Conservation (phyloP, 2,113 vertebrate genomes). For the Megaptera novaeangliae region DNA sequence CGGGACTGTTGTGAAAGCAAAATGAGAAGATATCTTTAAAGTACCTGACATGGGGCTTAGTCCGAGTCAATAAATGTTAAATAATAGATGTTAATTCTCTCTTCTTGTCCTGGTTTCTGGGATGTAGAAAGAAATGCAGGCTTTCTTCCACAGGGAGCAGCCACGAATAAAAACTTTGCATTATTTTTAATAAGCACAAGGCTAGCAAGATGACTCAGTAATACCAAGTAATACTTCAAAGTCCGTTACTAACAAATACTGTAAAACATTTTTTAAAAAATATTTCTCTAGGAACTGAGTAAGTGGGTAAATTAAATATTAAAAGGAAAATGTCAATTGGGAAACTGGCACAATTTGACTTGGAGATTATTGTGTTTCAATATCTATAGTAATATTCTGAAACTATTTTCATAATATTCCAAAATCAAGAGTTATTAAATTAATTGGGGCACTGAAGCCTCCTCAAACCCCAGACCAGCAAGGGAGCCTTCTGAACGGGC, state of each 20-base stretch:
- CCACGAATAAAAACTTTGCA: neutral
- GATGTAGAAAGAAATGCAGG: neutral
- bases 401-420: neutral
- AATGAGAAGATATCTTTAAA: neutral
- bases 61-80: neutral
- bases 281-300: neutral
- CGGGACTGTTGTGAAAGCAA: neutral
- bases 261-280: neutral
- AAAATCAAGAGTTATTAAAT: neutral
- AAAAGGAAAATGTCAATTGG: neutral
- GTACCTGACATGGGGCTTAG: neutral
- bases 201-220: neutral
- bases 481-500: neutral
- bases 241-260: constrained; percentile 13
- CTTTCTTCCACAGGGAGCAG: neutral
- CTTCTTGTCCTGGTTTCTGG: neutral
- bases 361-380: neutral
- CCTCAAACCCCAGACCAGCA: neutral
- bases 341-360: neutral
- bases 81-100: neutral
- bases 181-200: neutral
- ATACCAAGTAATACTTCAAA: neutral
- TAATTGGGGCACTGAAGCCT: neutral
- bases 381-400: neutral
- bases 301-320: neutral